Evolutionary conservation across 1,140 invertebrate genomes (phyloP), one percentile per base, ranked within the genome.

Genomic region (Ptiloglossa arizonensis): DNA sequence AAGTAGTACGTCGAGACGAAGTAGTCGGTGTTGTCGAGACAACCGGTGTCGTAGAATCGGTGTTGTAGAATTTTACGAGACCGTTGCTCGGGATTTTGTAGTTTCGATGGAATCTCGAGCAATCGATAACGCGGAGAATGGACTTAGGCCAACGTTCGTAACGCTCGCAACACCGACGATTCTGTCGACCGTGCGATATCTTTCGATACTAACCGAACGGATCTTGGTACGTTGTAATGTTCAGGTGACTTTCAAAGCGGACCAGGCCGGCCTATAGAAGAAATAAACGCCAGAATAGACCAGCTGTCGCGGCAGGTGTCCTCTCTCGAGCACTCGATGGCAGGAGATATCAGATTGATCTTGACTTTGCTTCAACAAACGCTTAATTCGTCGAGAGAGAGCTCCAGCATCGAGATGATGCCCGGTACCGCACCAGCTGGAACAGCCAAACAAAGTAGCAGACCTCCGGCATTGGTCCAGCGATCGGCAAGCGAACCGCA

Each of bases 281-380:
- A 93, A 76, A 91, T 94, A 76, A 93, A 94, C 83, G 87, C 87
- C 41, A 93, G 95, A 86, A 94, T 96, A 86, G 95, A 96, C 76
- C 94, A 95, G 76, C 89, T 96, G 27, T 94, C 94, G 77, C 93
- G 93, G 76, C 94, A 94, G 79, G 93, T 95, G 29, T 92, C 93
- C 11, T 93, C 94, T 13, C 87, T 96, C 70, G 95, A 96, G 83
- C 93, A 93, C 46, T 94, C 95, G 5, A 93, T 96, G 81, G 94
- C 94, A 1, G 93, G 93, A 2, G 95, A 96, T 80, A 94, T 96
- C 72, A 93, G 94, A 81, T 92, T 94, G 71, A 96, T 96, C 66
- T 87, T 96, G 83, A 93, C 93, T 35, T 87, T 96, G 74, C 90
- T 96, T 60, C 95, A 96, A 85, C 93, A 94, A 63, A 93, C 91